A percentile compares a stretch with the other conserved stretches of the same genome.
Conservation (phyloP, 1,140 invertebrate species). For the Bilobella aurantiaca region DNA sequence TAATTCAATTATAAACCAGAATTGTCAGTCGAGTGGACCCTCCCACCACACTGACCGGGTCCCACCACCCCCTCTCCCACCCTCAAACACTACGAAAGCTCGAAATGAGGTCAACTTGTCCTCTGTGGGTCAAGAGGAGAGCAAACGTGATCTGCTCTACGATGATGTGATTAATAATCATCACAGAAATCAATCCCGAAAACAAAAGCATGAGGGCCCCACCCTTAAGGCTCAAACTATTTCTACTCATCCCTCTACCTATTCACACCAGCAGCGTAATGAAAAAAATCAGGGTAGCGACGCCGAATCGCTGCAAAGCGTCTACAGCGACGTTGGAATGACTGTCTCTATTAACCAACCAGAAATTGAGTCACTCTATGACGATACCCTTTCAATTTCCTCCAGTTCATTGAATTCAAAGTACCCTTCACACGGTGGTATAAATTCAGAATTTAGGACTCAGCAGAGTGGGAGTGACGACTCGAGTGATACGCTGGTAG, state of each 20-base stretch:
- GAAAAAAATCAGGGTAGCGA: slow-evolving; percentile 8
- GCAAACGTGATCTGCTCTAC: slow-evolving; percentile 23
- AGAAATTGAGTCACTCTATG: slow-evolving; percentile 20
- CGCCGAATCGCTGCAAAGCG: slow-evolving; percentile 29
- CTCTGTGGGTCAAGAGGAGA: not conserved
- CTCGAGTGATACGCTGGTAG: slow-evolving; percentile 2
- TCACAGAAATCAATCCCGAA: slow-evolving; percentile 4
- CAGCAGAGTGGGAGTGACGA: not conserved
- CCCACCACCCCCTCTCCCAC: not conserved
- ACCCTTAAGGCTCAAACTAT: no score
- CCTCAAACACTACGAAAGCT: not conserved
- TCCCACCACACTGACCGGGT: not conserved
- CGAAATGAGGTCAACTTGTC: not conserved
- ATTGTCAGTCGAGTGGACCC: not conserved
- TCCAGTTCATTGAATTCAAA: not conserved
- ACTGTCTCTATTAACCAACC: slow-evolving; percentile 6
- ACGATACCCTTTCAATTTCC: slow-evolving; percentile 26
- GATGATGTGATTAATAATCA: slow-evolving; percentile 30
- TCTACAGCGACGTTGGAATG: slow-evolving; percentile 26
- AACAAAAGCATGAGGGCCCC: no score
- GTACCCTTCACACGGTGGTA: not conserved
- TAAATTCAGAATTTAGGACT: not conserved
- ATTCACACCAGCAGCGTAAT: slow-evolving; percentile 14
- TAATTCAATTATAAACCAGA: slow-evolving; percentile 10
- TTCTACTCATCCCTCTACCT: no score